Percentiles rank a stretch among this genome's conserved stretches.
phyloP scores from a whole-genome alignment of 64 coral and sea anemone species.

The Pachyseris speciosa region DNA sequence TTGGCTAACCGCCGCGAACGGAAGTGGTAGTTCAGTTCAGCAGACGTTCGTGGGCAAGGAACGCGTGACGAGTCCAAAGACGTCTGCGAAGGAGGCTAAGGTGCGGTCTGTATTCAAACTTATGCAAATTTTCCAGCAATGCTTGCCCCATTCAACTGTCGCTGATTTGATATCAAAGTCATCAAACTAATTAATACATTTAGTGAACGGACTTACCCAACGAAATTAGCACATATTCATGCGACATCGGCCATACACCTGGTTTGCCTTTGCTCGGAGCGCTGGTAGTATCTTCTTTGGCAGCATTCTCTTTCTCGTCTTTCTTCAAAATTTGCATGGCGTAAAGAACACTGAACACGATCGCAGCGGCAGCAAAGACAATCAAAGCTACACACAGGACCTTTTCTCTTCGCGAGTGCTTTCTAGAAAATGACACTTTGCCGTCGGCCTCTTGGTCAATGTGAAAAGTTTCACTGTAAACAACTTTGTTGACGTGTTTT shows the following conservation, averaged over 20 bases:
- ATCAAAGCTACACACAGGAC: background rate
- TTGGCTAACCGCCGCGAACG: too few relatives aligned
- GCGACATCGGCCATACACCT: background rate
- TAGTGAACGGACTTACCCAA: background rate
- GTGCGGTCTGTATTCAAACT: too few relatives aligned
- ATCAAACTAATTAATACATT: too few relatives aligned
- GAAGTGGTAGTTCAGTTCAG: too few relatives aligned
- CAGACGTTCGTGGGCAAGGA: too few relatives aligned
- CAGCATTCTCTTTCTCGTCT: too few relatives aligned
- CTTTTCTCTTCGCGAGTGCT: background rate
- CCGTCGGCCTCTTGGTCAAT: background rate
- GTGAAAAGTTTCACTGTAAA: background rate
- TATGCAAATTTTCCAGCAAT: too few relatives aligned
- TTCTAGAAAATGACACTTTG: background rate
- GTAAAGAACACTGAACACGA: constrained; percentile 21
- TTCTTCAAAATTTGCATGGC: background rate
- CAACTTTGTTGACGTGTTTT: background rate
- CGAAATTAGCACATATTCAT: background rate
- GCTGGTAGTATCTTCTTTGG: background rate
- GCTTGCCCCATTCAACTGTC: too few relatives aligned
- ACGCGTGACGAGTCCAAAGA: too few relatives aligned
- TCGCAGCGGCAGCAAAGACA: background rate
- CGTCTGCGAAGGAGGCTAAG: too few relatives aligned
- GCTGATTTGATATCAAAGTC: too few relatives aligned
- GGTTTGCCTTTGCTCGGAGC: background rate